Base-by-base conservation (phyloP, 2,113 vertebrate species). In the Hippocampus guttulatus region DNA sequence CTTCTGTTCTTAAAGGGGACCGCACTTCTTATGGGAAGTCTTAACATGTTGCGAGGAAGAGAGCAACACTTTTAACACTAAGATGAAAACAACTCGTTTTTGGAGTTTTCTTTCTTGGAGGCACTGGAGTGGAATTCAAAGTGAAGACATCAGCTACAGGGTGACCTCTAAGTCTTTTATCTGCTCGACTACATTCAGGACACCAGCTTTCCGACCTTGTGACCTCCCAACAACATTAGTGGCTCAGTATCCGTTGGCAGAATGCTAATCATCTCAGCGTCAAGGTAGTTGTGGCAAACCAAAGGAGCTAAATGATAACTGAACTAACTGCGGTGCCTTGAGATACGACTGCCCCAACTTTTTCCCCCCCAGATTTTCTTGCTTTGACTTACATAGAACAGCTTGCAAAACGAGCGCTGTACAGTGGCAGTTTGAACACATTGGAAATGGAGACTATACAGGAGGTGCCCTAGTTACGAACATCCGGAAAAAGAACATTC, bases 1-100 rank as follows among this genome's bases (percentile, higher is more conserved):
- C n/a, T 21, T 15, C 55, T 33, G n/a, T 68, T 38, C 62, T 68
- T 57, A 70, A 58, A 70, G 62, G 67, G 64, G 60, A 38, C 16
- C 43, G 38, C 38, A 23, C 5, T 54, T 57, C 69, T 67, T 62
- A 40, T 15, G 41, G 69, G 27, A 41, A 40, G 8, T 40, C 60
- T 5, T 68, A 30, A 3, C 0, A 54, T 20, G 5, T 45, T 23
- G 12, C 21, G 6, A 5, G 20, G 21, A 43, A 2, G 7, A 23
- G 10, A 62, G 5, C 33, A 62, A 18, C 60, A 62, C n/a, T 62
- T 18, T 62, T 33, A 18, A 62, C 23, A 30, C 43, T 62, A 62
- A 30, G 60, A 10, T 62, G 33, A 38, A 27, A 33, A 9, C 10
- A 58, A 62, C 27, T 15, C 2, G 0, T 38, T 62, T 27, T 41